Conservation (phyloP, 2,797 vertebrate species). For the Odontamblyopus lacepedii region DNA sequence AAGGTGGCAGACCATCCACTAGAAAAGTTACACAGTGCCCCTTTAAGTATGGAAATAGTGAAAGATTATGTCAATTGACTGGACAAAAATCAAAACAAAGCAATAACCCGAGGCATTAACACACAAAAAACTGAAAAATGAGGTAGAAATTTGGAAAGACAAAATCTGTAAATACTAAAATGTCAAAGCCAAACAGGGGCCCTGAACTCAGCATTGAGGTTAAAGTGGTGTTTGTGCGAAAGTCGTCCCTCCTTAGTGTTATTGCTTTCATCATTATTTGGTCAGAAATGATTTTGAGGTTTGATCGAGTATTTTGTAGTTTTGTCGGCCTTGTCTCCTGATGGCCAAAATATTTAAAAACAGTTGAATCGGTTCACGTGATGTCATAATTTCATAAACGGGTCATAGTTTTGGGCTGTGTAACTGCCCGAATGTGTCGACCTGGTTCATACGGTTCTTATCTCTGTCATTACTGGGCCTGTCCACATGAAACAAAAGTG, state of each 20-base stretch:
- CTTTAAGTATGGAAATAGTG: background rate
- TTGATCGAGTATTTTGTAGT: slow-evolving; percentile 57
- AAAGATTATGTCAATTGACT: background rate
- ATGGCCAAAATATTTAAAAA: slow-evolving; percentile 45
- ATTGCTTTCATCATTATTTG: slow-evolving; percentile 71
- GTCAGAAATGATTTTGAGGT: slow-evolving; percentile 62
- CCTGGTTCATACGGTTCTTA: too few relatives aligned
- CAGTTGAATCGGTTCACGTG: slow-evolving; percentile 45
- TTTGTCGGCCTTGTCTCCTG: slow-evolving; percentile 49
- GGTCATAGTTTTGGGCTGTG: too few relatives aligned
- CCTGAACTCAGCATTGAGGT: slow-evolving; percentile 41
- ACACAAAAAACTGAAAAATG: slow-evolving; percentile 20
- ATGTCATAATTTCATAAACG: slow-evolving; percentile 1
- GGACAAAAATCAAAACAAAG: background rate
- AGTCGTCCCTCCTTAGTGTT: slow-evolving; percentile 56
- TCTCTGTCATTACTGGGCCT: too few relatives aligned
- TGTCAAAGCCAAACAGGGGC: slow-evolving; percentile 37
- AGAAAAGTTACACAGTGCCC: background rate
- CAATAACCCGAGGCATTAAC: slow-evolving; percentile 10
- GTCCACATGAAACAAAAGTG: too few relatives aligned
- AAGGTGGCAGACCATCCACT: background rate
- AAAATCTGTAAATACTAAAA: slow-evolving; percentile 33
- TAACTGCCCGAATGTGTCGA: too few relatives aligned
- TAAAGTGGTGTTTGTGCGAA: slow-evolving; percentile 72
- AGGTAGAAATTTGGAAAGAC: slow-evolving; percentile 10